A percentile compares a stretch with the other conserved stretches of the same genome.
Conservation (phyloP, 2,888 invertebrate species). For the Eupithecia pulchellata region DNA sequence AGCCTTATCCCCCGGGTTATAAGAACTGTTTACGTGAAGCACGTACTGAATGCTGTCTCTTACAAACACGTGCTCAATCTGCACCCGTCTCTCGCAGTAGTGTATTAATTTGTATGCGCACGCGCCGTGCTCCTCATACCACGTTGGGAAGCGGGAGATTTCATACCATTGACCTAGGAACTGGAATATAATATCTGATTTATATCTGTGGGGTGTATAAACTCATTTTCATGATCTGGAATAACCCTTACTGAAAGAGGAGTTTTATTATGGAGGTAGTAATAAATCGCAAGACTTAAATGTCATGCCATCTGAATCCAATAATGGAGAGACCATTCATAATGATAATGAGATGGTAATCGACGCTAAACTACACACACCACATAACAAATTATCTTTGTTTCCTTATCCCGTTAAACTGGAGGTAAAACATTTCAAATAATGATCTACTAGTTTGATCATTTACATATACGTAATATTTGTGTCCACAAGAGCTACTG, state of each 20-base stretch:
- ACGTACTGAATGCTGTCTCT: constrained; percentile 64
- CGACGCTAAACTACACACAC: too few species aligned
- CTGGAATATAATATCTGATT: constrained; percentile 55
- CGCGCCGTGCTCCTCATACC: constrained; percentile 68
- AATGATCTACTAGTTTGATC: too few species aligned
- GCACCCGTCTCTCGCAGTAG: constrained; percentile 66
- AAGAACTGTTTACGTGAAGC: constrained; percentile 70
- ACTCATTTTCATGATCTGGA: not conserved
- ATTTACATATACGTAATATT: too few species aligned
- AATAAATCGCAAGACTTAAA: too few species aligned
- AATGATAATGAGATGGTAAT: not conserved
- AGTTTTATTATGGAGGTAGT: too few species aligned
- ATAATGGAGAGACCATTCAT: not conserved
- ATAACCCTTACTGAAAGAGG: too few species aligned
- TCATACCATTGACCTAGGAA: constrained; percentile 77
- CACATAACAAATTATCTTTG: not conserved
- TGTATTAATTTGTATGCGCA: constrained; percentile 71
- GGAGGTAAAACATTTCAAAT: not conserved
- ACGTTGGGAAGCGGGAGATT: constrained; percentile 70
- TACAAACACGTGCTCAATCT: constrained; percentile 69
- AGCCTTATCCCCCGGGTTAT: constrained; percentile 71
- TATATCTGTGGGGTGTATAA: too few species aligned
- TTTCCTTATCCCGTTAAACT: not conserved
- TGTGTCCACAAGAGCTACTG: too few species aligned
- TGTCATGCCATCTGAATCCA: not conserved